These are phyloP conservation scores for Dryobota labecula DNA, from an alignment of 2,888 invertebrate species.

Conservation along the genomic window DNA sequence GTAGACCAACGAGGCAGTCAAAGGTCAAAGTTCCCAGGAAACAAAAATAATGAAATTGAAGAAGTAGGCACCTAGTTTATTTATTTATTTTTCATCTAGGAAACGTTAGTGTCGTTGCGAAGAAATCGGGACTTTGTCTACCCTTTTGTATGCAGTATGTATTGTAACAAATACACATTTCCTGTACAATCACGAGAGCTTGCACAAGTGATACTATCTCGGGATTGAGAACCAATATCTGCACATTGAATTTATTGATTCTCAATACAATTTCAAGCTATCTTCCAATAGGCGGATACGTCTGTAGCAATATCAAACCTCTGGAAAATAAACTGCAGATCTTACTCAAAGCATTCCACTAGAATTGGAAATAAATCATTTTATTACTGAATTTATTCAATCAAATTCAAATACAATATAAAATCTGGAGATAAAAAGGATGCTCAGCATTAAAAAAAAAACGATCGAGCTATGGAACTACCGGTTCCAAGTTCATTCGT, in stretches of 20 bases:
- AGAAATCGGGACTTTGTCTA: background rate
- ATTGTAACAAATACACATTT: slow-evolving; percentile 20
- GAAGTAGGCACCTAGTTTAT: background rate
- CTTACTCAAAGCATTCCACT: background rate
- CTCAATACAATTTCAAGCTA: slow-evolving; percentile 2
- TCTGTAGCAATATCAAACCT: background rate
- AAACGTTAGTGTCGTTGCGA: background rate
- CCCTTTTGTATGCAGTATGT: too few relatives aligned
- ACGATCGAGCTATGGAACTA: too few relatives aligned
- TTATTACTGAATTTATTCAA: too few relatives aligned
- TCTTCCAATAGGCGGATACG: too few relatives aligned
- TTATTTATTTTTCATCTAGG: background rate
- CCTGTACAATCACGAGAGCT: slow-evolving; percentile 9
- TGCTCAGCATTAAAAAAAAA: too few relatives aligned
- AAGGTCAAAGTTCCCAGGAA: background rate
- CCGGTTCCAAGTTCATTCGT: background rate
- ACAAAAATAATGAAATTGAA: background rate
- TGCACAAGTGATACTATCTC: slow-evolving; percentile 7
- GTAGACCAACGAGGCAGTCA: background rate
- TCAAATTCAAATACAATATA: too few relatives aligned
- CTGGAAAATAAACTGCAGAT: slow-evolving; percentile 8
- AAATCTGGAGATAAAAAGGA: too few relatives aligned
- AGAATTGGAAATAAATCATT: background rate
- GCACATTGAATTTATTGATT: slow-evolving; percentile 26
- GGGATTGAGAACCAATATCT: slow-evolving; percentile 17